A percentile compares a stretch with the other conserved stretches of the same genome.
phyloP scores from a whole-genome alignment of 2,888 invertebrate species.

The Eupithecia insigniata region DNA sequence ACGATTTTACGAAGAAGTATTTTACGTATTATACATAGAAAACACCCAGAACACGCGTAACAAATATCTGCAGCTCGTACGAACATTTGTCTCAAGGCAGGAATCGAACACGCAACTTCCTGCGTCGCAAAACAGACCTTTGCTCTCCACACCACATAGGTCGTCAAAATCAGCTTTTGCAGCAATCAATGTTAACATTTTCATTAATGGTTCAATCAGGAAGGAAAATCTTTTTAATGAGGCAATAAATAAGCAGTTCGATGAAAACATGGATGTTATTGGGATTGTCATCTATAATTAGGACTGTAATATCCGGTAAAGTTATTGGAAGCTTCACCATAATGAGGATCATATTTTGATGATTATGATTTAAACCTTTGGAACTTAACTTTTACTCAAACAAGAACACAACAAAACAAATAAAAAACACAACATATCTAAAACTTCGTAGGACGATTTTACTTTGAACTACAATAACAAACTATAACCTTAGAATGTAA shows the following conservation, averaged over 20 bases:
- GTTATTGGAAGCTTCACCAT: neutral
- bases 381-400: neutral
- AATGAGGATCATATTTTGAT: neutral
- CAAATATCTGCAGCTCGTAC: neutral
- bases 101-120: neutral
- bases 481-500: no score
- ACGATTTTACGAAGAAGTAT: no score
- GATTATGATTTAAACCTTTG: neutral
- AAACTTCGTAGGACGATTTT: no score
- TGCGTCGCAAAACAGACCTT: no score
- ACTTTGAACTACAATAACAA: no score
- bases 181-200: neutral
- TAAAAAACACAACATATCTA: no score
- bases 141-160: neutral
- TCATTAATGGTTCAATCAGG: conserved; percentile 17
- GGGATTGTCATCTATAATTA: neutral
- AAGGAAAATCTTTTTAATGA: conserved; percentile 30
- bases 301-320: neutral
- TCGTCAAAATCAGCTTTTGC: neutral
- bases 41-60: neutral
- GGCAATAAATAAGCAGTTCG: conserved; percentile 29
- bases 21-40: neutral
- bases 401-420: no score
- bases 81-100: neutral
- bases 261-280: conserved; percentile 28